Conservation (phyloP, 2,797 vertebrate species). For the Phoebastria nigripes region DNA sequence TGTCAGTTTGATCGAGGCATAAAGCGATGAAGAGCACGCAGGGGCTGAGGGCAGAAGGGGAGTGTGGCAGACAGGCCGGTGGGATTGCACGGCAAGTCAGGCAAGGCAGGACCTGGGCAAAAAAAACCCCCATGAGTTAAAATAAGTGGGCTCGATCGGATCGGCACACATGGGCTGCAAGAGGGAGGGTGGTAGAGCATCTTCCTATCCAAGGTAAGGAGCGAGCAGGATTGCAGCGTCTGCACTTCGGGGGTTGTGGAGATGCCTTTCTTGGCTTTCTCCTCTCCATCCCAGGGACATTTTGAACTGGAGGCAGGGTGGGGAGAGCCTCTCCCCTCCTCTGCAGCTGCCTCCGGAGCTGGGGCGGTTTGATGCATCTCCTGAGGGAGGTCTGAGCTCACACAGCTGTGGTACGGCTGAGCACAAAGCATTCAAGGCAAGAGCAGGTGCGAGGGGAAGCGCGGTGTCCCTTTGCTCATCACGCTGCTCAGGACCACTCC, state of each 20-base stretch:
- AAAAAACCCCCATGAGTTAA: background rate
- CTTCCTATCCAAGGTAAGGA: background rate
- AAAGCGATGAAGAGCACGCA: rapidly evolving
- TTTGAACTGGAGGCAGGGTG: background rate
- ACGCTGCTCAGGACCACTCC: background rate
- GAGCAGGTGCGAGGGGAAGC: conserved; percentile 31
- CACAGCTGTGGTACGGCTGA: background rate
- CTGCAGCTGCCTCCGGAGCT: background rate
- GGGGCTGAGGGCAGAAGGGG: background rate
- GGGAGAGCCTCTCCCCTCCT: background rate
- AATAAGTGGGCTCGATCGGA: rapidly evolving
- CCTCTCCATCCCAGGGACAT: background rate
- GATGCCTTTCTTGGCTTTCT: background rate
- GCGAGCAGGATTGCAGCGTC: background rate
- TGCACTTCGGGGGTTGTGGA: background rate
- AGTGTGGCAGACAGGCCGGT: background rate
- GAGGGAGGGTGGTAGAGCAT: background rate
- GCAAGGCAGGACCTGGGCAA: background rate
- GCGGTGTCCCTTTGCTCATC: background rate
- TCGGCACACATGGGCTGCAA: rapidly evolving
- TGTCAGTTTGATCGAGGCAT: background rate
- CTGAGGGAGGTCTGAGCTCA: background rate
- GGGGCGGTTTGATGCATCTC: background rate
- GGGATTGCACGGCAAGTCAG: background rate
- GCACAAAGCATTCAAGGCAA: background rate